Percentiles rank a stretch among this genome's conserved stretches.
phyloP scores from a whole-genome alignment of 92 coral and sea anemone species.

The Siderastrea siderea region DNA sequence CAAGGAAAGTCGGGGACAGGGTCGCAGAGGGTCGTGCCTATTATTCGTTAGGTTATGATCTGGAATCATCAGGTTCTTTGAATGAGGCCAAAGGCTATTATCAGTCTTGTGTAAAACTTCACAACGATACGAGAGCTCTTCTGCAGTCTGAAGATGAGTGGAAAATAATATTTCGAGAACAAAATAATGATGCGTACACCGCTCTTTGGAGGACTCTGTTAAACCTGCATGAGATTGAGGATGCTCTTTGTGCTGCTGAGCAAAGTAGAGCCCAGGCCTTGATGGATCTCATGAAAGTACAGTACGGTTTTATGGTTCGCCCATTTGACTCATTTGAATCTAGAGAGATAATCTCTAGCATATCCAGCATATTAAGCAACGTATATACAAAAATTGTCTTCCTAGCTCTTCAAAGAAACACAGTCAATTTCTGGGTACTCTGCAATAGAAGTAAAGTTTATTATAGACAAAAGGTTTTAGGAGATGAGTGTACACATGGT shows the following conservation, averaged over 20 bases:
- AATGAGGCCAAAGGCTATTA: not conserved
- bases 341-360: not conserved
- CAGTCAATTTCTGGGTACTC: not conserved
- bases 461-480: not conserved
- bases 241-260: not conserved
- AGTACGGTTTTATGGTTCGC: not conserved
- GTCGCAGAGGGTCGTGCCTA: not conserved
- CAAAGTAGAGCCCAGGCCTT: not conserved
- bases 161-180: not conserved
- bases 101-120: not conserved
- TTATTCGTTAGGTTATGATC: not conserved
- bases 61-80: not conserved
- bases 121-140: not conserved
- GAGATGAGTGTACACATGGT: not conserved
- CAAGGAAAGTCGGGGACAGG: not conserved
- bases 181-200: not conserved
- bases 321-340: not conserved
- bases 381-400: not conserved
- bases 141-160: not conserved
- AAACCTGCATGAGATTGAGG: not conserved
- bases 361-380: not conserved
- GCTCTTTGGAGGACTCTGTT: not conserved
- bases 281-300: not conserved
- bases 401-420: not conserved
- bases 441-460: not conserved